phyloP scores from a whole-genome alignment of 2,888 invertebrate genomes.

The Ophion ventricosus region DNA sequence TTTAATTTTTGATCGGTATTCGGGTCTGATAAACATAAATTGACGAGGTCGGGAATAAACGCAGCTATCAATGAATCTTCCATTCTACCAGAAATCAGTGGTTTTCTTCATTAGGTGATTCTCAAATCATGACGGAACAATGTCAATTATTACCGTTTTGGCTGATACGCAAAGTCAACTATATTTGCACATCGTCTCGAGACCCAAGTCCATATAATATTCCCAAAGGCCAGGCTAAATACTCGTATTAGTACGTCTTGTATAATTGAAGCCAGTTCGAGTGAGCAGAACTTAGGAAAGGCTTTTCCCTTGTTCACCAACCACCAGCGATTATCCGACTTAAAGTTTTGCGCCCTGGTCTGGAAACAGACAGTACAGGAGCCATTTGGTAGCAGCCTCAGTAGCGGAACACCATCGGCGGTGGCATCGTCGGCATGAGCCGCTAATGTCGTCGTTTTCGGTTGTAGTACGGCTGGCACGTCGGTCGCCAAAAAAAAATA shows the following conservation, averaged over 20 bases:
- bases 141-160: not conserved
- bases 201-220: not conserved
- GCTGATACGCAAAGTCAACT: not conserved
- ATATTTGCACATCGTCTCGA: conserved; percentile 10
- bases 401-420: conserved; percentile 27
- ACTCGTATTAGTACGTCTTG: conserved; percentile 27
- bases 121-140: not conserved
- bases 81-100: conserved; percentile 18
- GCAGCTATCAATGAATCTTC: not conserved
- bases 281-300: conserved; percentile 46
- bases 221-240: conserved; percentile 2
- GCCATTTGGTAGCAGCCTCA: conserved; percentile 49
- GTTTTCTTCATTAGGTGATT: not conserved
- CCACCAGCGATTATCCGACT: conserved; percentile 66
- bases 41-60: conserved; percentile 2
- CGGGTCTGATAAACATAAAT: conserved; percentile 48
- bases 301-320: conserved; percentile 50
- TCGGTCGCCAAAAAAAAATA: conserved; percentile 43
- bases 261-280: conserved; percentile 26
- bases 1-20: conserved; percentile 35
- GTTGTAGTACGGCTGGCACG: conserved; percentile 40
- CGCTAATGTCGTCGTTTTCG: conserved; percentile 64
- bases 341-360: conserved; percentile 61
- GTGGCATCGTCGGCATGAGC: conserved; percentile 56
- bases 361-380: conserved; percentile 43